Evolutionary conservation across 2,797 vertebrate genomes (phyloP), one percentile per base, ranked within the genome.

Genomic region (Hybognathus amarus): DNA sequence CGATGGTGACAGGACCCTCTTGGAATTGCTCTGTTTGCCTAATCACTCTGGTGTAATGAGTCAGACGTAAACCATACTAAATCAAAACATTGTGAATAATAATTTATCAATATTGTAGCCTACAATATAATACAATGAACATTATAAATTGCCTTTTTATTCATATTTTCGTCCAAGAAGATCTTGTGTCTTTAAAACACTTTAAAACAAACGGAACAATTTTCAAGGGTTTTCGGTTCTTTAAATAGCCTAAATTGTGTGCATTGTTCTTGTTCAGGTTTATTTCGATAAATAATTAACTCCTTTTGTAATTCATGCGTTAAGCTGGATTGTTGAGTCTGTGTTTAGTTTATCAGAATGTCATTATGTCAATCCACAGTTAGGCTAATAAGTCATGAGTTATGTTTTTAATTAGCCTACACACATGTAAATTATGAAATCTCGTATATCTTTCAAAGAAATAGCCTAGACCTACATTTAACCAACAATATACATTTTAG

Each of bases 281-380:
- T 61, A 27, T 42, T 77, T 77, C 36, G 36, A 61, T 61, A 42
- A 27, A 24, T 27, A 77, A 61, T 77, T 0, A 20, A 42, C 36
- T 76, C 36, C 0, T 61, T 80, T 47, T 52, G 42, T 67, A 79
- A 81, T 74, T 13, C 9, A 38, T 52, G 56, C 15, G n/a, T 47
- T 73, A n/a, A 64, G 52, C 54, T 73, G 13, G 11, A 50, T 52
- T 47, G 40, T 80, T 38, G 20, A 50, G 40, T 50, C 30, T 81
- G 54, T 80, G 22, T 74, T 73, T 52, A 73, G 22, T 74, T 73
- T 52, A 73, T 74, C 18, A 24, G n/a, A 52, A 81, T 63, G 69
- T 1, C 15, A 18, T 36, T 47, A 50, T 74, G 69, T 74, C 56
- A 74, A 7, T 64, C 56, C n/a, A 73, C 59, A 36, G 59, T 63